Evolutionary conservation across 2,888 invertebrate genomes (phyloP).

Genomic region (Boloria euphrosyne): DNA sequence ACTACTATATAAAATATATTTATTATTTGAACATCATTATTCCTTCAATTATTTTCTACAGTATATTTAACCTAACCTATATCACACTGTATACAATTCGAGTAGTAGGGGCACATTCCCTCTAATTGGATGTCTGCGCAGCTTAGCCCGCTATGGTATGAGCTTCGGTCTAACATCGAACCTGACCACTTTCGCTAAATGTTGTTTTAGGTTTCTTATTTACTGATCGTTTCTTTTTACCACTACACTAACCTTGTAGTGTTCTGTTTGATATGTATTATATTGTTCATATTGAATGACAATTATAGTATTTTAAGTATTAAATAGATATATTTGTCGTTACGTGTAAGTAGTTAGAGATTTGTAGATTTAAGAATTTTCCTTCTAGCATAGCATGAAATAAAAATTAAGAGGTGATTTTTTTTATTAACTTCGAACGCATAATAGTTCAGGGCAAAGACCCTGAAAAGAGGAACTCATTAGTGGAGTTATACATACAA

Average conservation of each 20-base stretch:
- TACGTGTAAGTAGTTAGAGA: too few relatives aligned
- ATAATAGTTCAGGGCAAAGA: not conserved
- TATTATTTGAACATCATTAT: not conserved
- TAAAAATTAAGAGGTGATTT: too few relatives aligned
- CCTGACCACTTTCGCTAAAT: slow-evolving; percentile 68
- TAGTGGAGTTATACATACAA: slow-evolving; percentile 3
- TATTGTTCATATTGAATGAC: too few relatives aligned
- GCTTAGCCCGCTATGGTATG: slow-evolving; percentile 63
- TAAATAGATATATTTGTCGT: too few relatives aligned
- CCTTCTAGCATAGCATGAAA: too few relatives aligned
- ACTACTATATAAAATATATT: too few relatives aligned
- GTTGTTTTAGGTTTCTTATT: slow-evolving; percentile 23
- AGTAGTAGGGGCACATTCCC: slow-evolving; percentile 67
- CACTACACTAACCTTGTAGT: too few relatives aligned
- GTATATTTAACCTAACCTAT: slow-evolving; percentile 10
- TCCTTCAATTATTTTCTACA: not conserved
- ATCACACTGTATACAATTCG: slow-evolving; percentile 61
- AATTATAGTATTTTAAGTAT: too few relatives aligned
- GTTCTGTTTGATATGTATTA: too few relatives aligned
- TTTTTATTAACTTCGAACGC: not conserved
- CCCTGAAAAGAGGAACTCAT: not conserved
- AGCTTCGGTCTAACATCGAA: slow-evolving; percentile 51
- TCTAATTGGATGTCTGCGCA: slow-evolving; percentile 76
- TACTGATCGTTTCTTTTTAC: slow-evolving; percentile 1
- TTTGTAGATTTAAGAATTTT: too few relatives aligned